Evolutionary conservation across 2,113 vertebrate species (phyloP).

Genomic region (Butastur rufipennis): DNA sequence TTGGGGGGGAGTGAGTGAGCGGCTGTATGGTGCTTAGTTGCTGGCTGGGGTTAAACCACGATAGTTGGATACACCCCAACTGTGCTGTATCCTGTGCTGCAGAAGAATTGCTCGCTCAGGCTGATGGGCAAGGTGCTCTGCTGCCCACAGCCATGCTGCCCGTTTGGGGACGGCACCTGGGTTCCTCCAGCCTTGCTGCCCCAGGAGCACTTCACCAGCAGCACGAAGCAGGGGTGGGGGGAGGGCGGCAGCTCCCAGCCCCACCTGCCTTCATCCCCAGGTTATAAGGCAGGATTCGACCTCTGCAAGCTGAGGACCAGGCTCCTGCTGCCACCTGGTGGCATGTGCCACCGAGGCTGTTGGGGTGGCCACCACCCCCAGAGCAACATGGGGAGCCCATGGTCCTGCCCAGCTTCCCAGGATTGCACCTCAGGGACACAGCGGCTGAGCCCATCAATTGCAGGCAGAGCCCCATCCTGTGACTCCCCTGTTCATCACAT

Average conservation of each 20-base stretch:
- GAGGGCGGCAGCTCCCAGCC: not conserved
- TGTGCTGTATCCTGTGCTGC: rapidly evolving
- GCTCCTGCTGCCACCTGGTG: slow-evolving; percentile 9
- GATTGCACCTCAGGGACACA: not conserved
- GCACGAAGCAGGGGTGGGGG: not conserved
- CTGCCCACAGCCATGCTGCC: not conserved
- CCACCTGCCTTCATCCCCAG: no score
- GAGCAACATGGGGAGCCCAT: rapidly evolving
- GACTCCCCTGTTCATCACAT: not conserved
- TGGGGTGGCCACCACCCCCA: not conserved
- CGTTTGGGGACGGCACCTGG: rapidly evolving
- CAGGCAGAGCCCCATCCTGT: not conserved
- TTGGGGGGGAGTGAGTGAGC: no score
- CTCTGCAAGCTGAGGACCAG: not conserved
- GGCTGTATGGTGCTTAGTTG: no score
- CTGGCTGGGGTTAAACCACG: no score
- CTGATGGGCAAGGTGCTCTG: no score
- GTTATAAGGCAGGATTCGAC: rapidly evolving
- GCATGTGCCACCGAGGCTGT: not conserved
- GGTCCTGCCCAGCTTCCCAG: not conserved
- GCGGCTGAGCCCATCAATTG: rapidly evolving
- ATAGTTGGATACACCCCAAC: no score
- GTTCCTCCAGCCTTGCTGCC: not conserved
- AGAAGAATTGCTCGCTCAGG: rapidly evolving
- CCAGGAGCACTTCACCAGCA: not conserved